Conservation (phyloP, 2,113 vertebrate species). For the Syngnathoides biaculeatus region DNA sequence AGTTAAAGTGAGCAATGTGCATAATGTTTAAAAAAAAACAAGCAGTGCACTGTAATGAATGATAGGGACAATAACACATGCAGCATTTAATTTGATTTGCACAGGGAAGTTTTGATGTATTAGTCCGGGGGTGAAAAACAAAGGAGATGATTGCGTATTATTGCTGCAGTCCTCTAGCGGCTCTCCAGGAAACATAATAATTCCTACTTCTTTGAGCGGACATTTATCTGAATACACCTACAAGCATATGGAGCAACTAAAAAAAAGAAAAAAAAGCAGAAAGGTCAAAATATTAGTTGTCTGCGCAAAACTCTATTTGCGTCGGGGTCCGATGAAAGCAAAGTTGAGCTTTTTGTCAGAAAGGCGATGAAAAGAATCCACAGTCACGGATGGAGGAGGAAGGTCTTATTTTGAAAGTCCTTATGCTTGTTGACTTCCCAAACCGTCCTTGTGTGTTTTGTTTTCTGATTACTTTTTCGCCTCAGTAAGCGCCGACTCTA, state of each 20-base stretch:
- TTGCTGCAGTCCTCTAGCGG: constrained; percentile 3
- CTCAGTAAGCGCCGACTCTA: not conserved
- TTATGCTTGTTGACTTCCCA: not conserved
- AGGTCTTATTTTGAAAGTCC: not conserved
- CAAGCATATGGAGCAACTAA: not conserved
- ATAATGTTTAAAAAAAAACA: constrained; percentile 8
- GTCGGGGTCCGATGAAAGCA: too few species aligned
- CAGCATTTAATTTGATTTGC: constrained; percentile 38
- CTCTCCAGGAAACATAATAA: constrained; percentile 22
- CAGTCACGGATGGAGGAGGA: not conserved
- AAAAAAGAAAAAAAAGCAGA: not conserved
- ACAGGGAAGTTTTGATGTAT: constrained; percentile 48
- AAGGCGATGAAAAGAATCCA: not conserved
- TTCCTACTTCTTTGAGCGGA: not conserved
- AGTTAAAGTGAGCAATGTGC: constrained; percentile 1
- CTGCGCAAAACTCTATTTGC: too few species aligned
- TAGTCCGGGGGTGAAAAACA: constrained; percentile 21
- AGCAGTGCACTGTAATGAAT: constrained; percentile 9
- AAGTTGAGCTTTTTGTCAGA: too few species aligned
- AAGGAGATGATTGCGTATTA: constrained; percentile 45
- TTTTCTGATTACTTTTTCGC: not conserved
- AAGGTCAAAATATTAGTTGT: not conserved
- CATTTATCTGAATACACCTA: not conserved
- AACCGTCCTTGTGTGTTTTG: not conserved
- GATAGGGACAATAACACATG: constrained; percentile 36